Conservation (phyloP, 2,888 invertebrate genomes). For the Drosophila nigricruria region DNA sequence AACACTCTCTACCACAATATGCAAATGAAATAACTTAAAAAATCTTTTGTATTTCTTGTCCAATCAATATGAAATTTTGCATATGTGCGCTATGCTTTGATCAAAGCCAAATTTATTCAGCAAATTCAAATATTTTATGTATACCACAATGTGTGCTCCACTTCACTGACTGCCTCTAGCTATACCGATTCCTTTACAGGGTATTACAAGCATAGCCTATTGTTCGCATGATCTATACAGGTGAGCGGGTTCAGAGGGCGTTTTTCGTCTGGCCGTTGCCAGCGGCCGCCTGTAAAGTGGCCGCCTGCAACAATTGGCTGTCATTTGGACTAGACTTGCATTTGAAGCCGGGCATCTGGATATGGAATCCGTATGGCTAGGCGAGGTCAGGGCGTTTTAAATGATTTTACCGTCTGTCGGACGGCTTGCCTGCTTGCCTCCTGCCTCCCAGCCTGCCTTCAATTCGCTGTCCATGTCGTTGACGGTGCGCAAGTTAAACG, state of each 20-base stretch:
- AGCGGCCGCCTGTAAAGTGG: slow-evolving; percentile 63
- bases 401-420: slow-evolving; percentile 61
- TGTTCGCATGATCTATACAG: slow-evolving; percentile 31
- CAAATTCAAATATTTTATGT: background rate
- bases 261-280: slow-evolving; percentile 17
- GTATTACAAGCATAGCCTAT: slow-evolving; percentile 28
- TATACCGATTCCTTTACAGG: too few relatives aligned
- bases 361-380: slow-evolving; percentile 27
- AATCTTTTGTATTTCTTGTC: background rate
- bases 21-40: background rate
- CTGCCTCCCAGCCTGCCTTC: slow-evolving; percentile 34
- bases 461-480: slow-evolving; percentile 51
- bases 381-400: slow-evolving; percentile 52
- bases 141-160: background rate
- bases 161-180: too few relatives aligned
- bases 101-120: background rate
- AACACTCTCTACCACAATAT: background rate
- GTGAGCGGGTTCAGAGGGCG: slow-evolving; percentile 16
- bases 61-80: background rate
- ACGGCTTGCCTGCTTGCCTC: background rate
- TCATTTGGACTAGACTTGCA: slow-evolving; percentile 61
- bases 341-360: slow-evolving; percentile 27
- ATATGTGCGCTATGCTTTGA: background rate
- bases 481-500: slow-evolving; percentile 70
- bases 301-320: slow-evolving; percentile 77